Percentiles rank a stretch among this genome's conserved stretches.
These are phyloP conservation scores for Hirudo medicinalis DNA, from an alignment of 1,140 invertebrate genomes.

Conservation along the genomic window DNA sequence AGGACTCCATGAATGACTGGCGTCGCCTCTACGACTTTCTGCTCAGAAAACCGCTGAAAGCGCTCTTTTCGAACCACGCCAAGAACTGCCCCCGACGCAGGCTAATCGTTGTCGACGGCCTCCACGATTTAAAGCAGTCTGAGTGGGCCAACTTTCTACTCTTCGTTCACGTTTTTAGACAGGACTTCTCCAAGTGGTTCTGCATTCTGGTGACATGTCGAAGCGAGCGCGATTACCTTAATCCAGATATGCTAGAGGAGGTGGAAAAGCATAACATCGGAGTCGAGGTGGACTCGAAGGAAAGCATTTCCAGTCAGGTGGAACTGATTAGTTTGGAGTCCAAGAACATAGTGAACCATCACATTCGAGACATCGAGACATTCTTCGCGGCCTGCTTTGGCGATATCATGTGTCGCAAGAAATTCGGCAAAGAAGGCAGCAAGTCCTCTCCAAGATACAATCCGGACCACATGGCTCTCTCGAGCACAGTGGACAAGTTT, in stretches of 20 bases:
- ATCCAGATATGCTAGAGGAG: neutral
- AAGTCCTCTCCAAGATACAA: slow-evolving; percentile 4
- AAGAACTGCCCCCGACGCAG: neutral
- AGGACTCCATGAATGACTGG: slow-evolving; percentile 1
- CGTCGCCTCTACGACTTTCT: slow-evolving; percentile 6
- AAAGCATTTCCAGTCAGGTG: neutral
- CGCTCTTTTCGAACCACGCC: neutral
- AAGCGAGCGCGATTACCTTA: neutral
- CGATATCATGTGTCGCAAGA: slow-evolving; percentile 8
- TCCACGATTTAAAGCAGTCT: neutral
- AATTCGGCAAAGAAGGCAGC: slow-evolving; percentile 3
- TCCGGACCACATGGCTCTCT: slow-evolving; percentile 1
- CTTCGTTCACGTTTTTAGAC: neutral
- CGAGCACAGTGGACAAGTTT: slow-evolving; percentile 4
- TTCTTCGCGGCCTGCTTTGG: neutral
- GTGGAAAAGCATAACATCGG: neutral
- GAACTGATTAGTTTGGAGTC: neutral
- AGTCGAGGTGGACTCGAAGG: neutral
- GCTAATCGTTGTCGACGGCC: neutral
- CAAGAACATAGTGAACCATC: neutral
- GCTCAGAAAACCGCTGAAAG: neutral
- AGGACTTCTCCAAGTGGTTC: neutral
- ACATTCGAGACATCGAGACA: slow-evolving; percentile 9
- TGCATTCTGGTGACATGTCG: slow-evolving; percentile 2
- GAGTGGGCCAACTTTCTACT: slow-evolving; percentile 2